Percentiles rank a stretch among this genome's conserved stretches.
phyloP scores from a whole-genome alignment of 2,113 vertebrate species.

The Pangasianodon gigas region DNA sequence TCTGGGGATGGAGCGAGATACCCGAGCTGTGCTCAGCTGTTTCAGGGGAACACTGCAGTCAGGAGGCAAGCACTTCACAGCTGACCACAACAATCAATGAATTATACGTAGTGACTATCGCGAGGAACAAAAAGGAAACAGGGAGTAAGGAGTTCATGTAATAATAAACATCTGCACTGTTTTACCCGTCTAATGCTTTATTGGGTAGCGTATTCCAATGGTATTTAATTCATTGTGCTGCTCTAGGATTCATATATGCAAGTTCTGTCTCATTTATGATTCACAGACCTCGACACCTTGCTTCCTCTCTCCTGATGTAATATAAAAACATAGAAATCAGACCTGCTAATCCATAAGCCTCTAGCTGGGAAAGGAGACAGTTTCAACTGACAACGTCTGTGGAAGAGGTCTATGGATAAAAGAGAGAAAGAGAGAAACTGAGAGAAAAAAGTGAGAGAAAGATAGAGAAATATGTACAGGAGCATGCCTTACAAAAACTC shows the following conservation, averaged over 20 bases:
- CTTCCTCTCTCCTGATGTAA: conserved; percentile 66
- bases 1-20: conserved; percentile 25
- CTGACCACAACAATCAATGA: conserved; percentile 23
- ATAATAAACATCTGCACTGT: not conserved
- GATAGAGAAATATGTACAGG: conserved; percentile 77
- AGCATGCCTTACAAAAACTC: conserved; percentile 85
- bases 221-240: not conserved
- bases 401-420: conserved; percentile 65
- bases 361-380: conserved; percentile 59
- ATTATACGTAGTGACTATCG: not conserved
- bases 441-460: conserved; percentile 1
- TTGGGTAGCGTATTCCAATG: not conserved
- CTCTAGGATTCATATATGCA: conserved; percentile 45
- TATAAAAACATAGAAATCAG: not conserved
- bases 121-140: not conserved
- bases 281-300: conserved; percentile 18
- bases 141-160: not conserved
- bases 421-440: conserved; percentile 16
- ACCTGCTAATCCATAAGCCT: conserved; percentile 70
- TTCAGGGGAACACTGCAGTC: conserved; percentile 6
- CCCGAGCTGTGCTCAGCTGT: conserved; percentile 39
- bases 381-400: conserved; percentile 54
- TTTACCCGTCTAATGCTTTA: not conserved
- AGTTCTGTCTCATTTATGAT: conserved; percentile 72
- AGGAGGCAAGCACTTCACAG: not conserved